phyloP scores from a whole-genome alignment of 2,888 invertebrate species.

The Caenorhabditis japonica region DNA sequence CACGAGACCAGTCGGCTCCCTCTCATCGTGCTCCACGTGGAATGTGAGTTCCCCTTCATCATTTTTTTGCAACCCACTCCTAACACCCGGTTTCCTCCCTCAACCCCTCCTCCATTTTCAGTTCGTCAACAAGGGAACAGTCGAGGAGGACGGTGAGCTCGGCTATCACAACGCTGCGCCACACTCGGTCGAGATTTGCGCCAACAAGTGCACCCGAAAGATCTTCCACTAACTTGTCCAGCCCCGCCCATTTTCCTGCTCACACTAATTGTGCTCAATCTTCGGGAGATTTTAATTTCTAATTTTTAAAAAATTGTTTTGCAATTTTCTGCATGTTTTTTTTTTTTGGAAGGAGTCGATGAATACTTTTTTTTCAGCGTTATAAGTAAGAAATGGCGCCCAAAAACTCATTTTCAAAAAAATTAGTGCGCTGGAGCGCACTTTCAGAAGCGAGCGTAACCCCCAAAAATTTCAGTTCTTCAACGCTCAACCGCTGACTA shows the following conservation, averaged over 20 bases:
- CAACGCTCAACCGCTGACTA: constrained; percentile 32
- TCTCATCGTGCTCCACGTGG: constrained; percentile 55
- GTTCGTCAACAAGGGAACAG: constrained; percentile 54
- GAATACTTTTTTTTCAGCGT: no score
- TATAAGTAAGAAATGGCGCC: no score
- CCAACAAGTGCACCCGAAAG: constrained; percentile 54
- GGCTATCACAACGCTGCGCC: constrained; percentile 57
- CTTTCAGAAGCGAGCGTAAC: no score
- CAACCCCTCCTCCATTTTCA: constrained; percentile 22
- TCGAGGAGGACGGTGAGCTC: constrained; percentile 58
- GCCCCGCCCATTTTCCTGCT: not conserved
- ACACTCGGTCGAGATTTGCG: constrained; percentile 52
- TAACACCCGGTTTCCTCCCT: not conserved
- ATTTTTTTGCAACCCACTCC: not conserved
- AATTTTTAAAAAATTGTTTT: no score
- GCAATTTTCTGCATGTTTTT: not conserved
- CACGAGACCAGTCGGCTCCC: constrained; percentile 51
- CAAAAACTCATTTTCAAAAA: no score
- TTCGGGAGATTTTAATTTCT: no score
- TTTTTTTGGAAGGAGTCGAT: constrained; percentile 12
- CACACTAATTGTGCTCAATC: no score
- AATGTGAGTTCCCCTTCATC: constrained; percentile 49
- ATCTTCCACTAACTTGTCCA: constrained; percentile 38
- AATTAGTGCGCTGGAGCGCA: no score
- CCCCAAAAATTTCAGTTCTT: constrained; percentile 40